Conservation (phyloP, 2,888 invertebrate genomes). For the Lycia hirtaria region DNA sequence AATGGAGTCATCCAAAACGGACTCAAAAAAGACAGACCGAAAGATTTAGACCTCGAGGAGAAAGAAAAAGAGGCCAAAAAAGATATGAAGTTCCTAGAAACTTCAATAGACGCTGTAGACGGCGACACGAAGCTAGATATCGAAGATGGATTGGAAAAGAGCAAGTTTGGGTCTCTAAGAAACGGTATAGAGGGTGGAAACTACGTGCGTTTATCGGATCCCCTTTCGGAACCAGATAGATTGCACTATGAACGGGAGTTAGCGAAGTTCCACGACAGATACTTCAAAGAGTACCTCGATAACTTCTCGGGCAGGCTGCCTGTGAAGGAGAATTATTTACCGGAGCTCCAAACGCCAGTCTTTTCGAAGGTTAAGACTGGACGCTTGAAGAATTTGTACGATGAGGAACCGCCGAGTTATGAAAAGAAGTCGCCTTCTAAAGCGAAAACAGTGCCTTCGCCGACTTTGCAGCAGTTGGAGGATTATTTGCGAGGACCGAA, state of each 20-base stretch:
- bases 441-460: constrained; percentile 71
- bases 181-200: constrained; percentile 73
- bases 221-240: constrained; percentile 66
- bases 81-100: constrained; percentile 48
- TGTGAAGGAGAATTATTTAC: constrained; percentile 75
- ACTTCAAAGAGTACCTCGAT: constrained; percentile 74
- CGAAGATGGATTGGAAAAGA: constrained; percentile 66
- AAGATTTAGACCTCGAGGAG: constrained; percentile 67
- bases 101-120: constrained; percentile 39
- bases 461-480: constrained; percentile 79
- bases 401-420: constrained; percentile 70
- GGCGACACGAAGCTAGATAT: constrained; percentile 47
- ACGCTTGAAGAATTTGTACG: constrained; percentile 67
- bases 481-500: constrained; percentile 75
- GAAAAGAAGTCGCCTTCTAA: constrained; percentile 72
- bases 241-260: constrained; percentile 77
- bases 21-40: constrained; percentile 65
- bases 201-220: constrained; percentile 74
- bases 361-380: constrained; percentile 78
- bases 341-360: constrained; percentile 79
- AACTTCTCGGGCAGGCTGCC: constrained; percentile 66
- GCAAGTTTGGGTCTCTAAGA: constrained; percentile 78
- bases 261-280: constrained; percentile 77
- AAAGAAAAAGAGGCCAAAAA: constrained; percentile 57
- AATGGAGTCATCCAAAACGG: constrained; percentile 49